Base-by-base conservation (phyloP, 2,888 invertebrate genomes). In the Embidobia sp. region DNA sequence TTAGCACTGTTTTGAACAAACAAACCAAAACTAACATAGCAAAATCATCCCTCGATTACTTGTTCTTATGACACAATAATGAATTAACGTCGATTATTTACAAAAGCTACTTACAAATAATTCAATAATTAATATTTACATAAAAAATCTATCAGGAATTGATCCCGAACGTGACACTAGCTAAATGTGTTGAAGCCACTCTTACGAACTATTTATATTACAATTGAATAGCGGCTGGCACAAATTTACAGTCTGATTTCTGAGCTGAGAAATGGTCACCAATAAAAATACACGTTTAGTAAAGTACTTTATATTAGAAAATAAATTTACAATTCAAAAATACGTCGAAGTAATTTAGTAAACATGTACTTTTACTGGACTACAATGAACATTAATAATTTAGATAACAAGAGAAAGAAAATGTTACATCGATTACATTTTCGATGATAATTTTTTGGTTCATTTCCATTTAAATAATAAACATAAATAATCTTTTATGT, bases 71-170 rank as follows among this genome's bases (percentile, higher is more conserved):
- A 66, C 72, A 72, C 70, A 46, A 49, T 51, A 67, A 77, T 55
- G 22, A 66, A 46, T 61, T 57, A 42, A 63, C 27, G 16, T 61
- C 19, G 10, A 59, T 57, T 78, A 74, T 78, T 57, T 78, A 78
- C 78, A 78, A 46, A 57, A 33, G 49, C 77, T 73, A 77, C 61
- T 72, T 75, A 75, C 16, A 63, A 22, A 42, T 66, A 64, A 51
- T 33, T 35, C 42, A 44, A 59, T 66, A 51, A 64, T 59, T 75
- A 63, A 57, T 77, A 77, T 77, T 22, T 77, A 77, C 77, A 67
- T 13, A 16, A 27, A 53, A 19, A 18, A 11, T 55, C 27, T 59
- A 66, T 31, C 46, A 49, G 49, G 51, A 64, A 4, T 11, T n/a
- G 18, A 22, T 64, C 63, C 55, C 10, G 37, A 61, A 49, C 57